Percentiles rank a stretch among this genome's conserved stretches.
Conservation (phyloP, 2,888 invertebrate genomes). For the Amorpha juglandis region DNA sequence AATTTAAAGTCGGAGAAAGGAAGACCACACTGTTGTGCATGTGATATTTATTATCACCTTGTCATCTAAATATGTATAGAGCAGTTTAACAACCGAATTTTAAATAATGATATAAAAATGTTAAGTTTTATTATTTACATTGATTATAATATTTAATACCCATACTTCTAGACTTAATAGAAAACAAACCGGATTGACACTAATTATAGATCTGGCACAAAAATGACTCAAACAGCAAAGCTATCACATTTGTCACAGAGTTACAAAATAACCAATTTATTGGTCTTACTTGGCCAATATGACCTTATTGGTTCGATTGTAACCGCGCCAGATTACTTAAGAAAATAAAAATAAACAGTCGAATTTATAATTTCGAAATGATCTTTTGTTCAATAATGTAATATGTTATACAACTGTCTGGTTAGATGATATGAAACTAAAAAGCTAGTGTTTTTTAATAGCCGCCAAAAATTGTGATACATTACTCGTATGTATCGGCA, state of each 20-base stretch:
- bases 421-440: not conserved
- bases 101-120: not conserved
- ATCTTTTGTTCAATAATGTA: conserved; percentile 15
- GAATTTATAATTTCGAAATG: conserved; percentile 2
- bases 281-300: conserved; percentile 1
- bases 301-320: conserved; percentile 15
- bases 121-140: not conserved
- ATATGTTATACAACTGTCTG: conserved; percentile 1
- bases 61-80: not conserved
- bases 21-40: not conserved
- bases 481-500: too few species aligned
- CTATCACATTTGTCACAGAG: not conserved
- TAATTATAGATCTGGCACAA: not conserved
- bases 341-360: conserved; percentile 21
- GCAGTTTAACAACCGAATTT: not conserved
- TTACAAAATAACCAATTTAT: conserved; percentile 18
- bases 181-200: too few species aligned
- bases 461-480: too few species aligned
- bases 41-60: not conserved
- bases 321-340: conserved; percentile 5
- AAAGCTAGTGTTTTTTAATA: too few species aligned
- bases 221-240: not conserved
- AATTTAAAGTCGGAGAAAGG: not conserved
- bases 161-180: too few species aligned
- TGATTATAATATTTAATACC: too few species aligned